Percentiles rank a stretch among this genome's conserved stretches.
phyloP scores from a whole-genome alignment of 1,140 invertebrate genomes.

The Drosophila funebris region DNA sequence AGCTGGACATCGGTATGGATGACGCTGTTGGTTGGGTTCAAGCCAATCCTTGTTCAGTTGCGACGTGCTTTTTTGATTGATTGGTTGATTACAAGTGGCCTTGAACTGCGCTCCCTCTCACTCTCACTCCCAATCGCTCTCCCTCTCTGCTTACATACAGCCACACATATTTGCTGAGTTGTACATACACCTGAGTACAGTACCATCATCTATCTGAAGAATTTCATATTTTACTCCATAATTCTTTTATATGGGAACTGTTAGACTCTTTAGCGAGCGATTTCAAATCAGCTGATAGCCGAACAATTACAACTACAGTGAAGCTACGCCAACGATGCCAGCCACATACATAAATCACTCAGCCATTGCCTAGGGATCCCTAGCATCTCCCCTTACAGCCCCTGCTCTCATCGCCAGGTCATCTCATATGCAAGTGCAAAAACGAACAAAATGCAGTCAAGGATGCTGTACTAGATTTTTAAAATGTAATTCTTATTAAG shows the following conservation, averaged over 20 bases:
- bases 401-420: background rate
- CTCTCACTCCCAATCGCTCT: background rate
- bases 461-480: conserved; percentile 13
- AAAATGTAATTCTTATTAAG: conserved; percentile 11
- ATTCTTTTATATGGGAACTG: too few relatives aligned
- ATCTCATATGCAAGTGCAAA: background rate
- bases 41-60: conserved; percentile 33
- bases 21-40: conserved; percentile 4
- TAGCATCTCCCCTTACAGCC: background rate
- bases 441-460: background rate
- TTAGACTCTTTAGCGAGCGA: conserved; percentile 34
- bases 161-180: background rate
- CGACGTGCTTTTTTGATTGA: conserved; percentile 61
- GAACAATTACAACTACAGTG: background rate
- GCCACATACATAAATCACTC: conserved; percentile 54
- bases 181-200: background rate
- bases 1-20: conserved; percentile 18
- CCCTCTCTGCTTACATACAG: conserved; percentile 1
- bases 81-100: conserved; percentile 67
- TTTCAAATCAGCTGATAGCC: conserved; percentile 55
- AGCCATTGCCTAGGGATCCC: conserved; percentile 15
- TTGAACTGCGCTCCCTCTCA: conserved; percentile 54
- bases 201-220: background rate
- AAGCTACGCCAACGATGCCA: background rate
- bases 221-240: background rate